phyloP scores from a whole-genome alignment of 2,888 invertebrate genomes.

The Prosopocoilus inquinatus region DNA sequence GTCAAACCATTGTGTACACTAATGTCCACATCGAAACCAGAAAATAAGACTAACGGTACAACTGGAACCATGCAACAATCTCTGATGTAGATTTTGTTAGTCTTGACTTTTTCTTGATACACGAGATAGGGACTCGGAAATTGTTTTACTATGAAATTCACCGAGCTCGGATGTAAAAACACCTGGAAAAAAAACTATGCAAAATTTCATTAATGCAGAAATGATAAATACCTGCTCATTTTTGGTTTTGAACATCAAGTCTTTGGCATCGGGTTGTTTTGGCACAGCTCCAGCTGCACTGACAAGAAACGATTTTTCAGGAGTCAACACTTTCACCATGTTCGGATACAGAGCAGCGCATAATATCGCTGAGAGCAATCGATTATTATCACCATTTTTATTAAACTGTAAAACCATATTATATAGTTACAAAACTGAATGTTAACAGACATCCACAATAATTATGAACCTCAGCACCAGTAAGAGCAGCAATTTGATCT shows the following conservation, averaged over 20 bases:
- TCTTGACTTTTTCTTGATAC: constrained; percentile 81
- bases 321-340: constrained; percentile 79
- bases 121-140: constrained; percentile 76
- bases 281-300: constrained; percentile 75
- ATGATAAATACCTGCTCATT: constrained; percentile 64
- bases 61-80: constrained; percentile 81
- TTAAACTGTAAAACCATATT: constrained; percentile 59
- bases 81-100: constrained; percentile 73
- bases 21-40: constrained; percentile 71
- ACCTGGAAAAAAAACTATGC: constrained; percentile 42
- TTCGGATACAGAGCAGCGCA: constrained; percentile 94
- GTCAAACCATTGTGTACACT: constrained; percentile 72
- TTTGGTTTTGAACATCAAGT: constrained; percentile 72
- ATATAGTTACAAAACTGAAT: neutral
- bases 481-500: constrained; percentile 60
- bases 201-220: neutral
- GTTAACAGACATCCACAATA: neutral
- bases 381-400: constrained; percentile 70
- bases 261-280: constrained; percentile 66
- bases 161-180: constrained; percentile 72
- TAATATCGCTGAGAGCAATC: constrained; percentile 76
- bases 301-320: constrained; percentile 73
- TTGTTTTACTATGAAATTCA: constrained; percentile 64
- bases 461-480: constrained; percentile 54
- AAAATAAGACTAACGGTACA: constrained; percentile 69